phyloP scores from a whole-genome alignment of 1,140 invertebrate species.

The Papilio polytes region DNA sequence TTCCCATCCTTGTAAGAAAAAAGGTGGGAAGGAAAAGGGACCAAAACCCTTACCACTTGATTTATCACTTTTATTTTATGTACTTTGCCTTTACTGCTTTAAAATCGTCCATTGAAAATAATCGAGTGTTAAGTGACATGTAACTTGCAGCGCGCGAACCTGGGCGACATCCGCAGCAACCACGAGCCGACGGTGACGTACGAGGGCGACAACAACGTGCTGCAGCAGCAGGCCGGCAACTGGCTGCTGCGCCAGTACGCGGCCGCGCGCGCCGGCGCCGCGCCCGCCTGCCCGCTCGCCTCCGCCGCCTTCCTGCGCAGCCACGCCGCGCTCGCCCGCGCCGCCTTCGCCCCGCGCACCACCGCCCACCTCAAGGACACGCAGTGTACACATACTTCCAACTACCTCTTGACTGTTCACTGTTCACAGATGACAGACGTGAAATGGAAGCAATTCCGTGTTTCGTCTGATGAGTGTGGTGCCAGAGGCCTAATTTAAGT shows the following conservation, averaged over 20 bases:
- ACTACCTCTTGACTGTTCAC: no score
- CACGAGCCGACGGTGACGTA: constrained; percentile 97
- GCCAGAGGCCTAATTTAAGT: no score
- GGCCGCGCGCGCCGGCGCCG: constrained; percentile 74
- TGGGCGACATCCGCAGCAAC: constrained; percentile 93
- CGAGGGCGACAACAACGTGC: constrained; percentile 98
- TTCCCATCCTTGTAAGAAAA: no score
- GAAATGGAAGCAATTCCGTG: no score
- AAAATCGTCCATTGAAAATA: no score
- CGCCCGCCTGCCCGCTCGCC: constrained; percentile 85
- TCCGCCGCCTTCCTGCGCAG: constrained; percentile 86
- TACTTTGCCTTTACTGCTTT: no score
- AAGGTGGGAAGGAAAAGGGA: no score
- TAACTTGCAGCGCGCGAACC: constrained; percentile 75
- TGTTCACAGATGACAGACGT: no score
- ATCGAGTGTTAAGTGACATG: no score
- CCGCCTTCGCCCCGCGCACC: constrained; percentile 79
- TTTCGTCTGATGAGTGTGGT: no score
- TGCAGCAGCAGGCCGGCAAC: constrained; percentile 97
- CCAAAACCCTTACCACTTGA: no score
- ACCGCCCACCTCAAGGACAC: constrained; percentile 81
- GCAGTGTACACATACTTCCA: constrained; percentile 82
- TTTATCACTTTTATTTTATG: no score
- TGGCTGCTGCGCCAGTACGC: constrained; percentile 90
- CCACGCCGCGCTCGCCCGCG: constrained; percentile 79